A percentile compares a stretch with the other conserved stretches of the same genome.
Evolutionary conservation across 2,888 invertebrate genomes (phyloP).

Genomic region (Proisotoma minuta): DNA sequence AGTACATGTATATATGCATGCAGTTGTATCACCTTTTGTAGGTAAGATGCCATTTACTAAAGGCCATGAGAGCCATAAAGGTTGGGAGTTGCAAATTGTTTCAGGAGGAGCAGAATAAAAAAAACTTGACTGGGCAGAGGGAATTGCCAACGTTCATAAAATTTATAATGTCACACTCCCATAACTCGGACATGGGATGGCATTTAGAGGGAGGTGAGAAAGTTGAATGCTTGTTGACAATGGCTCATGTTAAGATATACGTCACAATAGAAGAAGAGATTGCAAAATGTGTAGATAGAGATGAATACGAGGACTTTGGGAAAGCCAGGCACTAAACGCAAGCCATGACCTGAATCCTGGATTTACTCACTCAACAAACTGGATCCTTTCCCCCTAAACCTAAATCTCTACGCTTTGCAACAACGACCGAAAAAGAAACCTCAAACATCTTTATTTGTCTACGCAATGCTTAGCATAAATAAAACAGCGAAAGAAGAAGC

Average conservation of each 20-base stretch:
- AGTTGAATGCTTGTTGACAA: not conserved
- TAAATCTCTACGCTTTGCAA: too few species aligned
- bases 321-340: constrained; percentile 26
- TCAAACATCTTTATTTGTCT: too few species aligned
- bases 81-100: not conserved
- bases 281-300: not conserved
- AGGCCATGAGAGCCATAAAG: constrained; percentile 2
- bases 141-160: not conserved
- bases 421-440: too few species aligned
- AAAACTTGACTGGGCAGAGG: not conserved
- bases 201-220: not conserved
- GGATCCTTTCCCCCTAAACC: not conserved
- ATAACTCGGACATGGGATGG: not conserved
- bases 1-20: too few species aligned
- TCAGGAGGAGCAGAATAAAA: too few species aligned
- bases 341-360: constrained; percentile 30
- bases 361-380: constrained; percentile 11
- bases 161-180: not conserved
- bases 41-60: constrained; percentile 2
- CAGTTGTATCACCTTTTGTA: too few species aligned
- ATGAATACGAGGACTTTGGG: too few species aligned
- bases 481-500: too few species aligned
- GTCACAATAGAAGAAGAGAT: too few species aligned
- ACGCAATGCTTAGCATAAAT: too few species aligned
- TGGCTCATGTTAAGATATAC: not conserved